Evolutionary conservation across 2,797 vertebrate genomes (phyloP), one percentile per base, ranked within the genome.

Genomic region (Tamandua tetradactyla): DNA sequence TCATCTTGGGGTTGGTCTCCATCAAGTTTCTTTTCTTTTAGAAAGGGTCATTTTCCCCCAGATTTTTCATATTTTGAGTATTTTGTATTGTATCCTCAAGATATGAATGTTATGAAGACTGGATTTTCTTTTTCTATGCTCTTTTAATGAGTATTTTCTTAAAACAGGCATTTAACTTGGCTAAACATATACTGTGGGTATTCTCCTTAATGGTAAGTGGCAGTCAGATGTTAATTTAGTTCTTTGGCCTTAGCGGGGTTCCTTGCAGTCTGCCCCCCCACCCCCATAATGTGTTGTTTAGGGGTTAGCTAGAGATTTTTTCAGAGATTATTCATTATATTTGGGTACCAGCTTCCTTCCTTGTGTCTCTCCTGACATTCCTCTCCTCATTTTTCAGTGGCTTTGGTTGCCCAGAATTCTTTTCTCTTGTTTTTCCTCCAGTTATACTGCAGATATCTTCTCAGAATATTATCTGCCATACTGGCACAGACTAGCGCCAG

Each of bases 31-130:
- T 79, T 76, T 94, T 79, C 35, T 78, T 37, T 49, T 68, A 61
- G 7, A 82, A 40, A 69, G 1, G 3, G 2, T 83, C 42, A 69
- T 44, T 79, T 79, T 76, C 71, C 64, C 11, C 23, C 42, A 20
- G 23, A 82, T 49, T 82, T 47, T 81, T 88, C 11, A 76, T 75
- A 44, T 68, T 93, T 35, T 75, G 20, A 61, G 7, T 74, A 69
- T 66, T 88, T 90, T 92, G 5, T 32, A 47, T 69, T 93, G 11
- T 94, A 75, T 13, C n/a, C 12, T 93, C 44, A 94, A 87, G 5
- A 27, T 95, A 13, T 75, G 57, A 84, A 71, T n/a, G 2, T 20
- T 61, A 79, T 59, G 17, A 37, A 6, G 23, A 66, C 59, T 87
- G 7, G 27, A 25, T 32, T 64, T 71, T 15, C 66, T 71, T 40